Percentiles rank a stretch among this genome's conserved stretches.
Evolutionary conservation across 53 echinoderm and acorn worm species (phyloP).

Genomic region (Glandiceps talaboti): DNA sequence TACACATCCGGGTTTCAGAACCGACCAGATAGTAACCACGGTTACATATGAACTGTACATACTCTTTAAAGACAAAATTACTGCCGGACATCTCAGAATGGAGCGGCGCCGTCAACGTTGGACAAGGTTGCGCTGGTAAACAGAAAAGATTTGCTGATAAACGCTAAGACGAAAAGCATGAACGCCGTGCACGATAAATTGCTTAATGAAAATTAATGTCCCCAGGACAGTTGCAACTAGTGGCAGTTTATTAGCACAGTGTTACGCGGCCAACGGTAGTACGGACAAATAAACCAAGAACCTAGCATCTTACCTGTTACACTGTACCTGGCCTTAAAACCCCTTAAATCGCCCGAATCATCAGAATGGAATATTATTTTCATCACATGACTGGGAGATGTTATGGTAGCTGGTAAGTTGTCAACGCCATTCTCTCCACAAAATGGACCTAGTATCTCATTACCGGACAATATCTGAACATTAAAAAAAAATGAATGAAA

Average conservation of each 20-base stretch:
- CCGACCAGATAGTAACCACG: constrained; percentile 27
- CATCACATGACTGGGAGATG: constrained; percentile 10
- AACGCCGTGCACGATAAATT: no score
- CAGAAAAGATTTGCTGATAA: no score
- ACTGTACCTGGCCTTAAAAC: constrained; percentile 28
- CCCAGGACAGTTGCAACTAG: no score
- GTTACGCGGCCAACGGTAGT: no score
- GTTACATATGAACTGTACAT: constrained; percentile 16
- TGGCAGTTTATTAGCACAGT: no score
- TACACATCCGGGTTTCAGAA: constrained; percentile 21
- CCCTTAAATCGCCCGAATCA: constrained; percentile 4
- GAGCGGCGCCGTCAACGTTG: constrained; percentile 7
- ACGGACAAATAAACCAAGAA: no score
- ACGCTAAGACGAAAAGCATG: no score
- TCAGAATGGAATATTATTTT: constrained; percentile 33
- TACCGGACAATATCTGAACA: no score
- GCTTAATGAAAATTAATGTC: no score
- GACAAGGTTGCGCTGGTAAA: constrained; percentile 28
- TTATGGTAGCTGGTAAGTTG: constrained; percentile 3
- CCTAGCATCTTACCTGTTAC: constrained; percentile 29
- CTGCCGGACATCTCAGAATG: constrained; percentile 16
- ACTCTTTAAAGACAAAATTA: constrained; percentile 22
- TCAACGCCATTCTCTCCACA: constrained; percentile 8
- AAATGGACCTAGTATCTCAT: background rate
- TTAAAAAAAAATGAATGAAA: no score